Conservation (phyloP, 2,113 vertebrate species). For the Prolemur simus region DNA sequence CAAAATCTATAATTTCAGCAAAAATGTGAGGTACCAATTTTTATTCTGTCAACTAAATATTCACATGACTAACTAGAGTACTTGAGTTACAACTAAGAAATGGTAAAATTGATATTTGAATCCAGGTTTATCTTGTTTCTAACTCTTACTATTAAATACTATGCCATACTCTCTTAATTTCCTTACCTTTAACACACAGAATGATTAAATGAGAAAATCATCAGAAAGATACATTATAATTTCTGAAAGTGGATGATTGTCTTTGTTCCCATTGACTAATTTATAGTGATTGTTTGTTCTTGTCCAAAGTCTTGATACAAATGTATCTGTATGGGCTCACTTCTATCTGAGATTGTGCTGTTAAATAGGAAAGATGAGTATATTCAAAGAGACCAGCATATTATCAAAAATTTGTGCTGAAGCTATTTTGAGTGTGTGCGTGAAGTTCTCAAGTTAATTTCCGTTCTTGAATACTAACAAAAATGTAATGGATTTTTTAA, state of each 20-base stretch:
- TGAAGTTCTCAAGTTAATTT: background rate
- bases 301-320: background rate
- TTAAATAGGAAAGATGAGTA: background rate
- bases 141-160: background rate
- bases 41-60: background rate
- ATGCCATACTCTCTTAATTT: background rate
- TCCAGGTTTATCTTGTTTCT: background rate
- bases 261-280: background rate
- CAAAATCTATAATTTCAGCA: background rate
- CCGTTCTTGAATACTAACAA: background rate
- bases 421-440: background rate
- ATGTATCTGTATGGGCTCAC: background rate
- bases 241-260: background rate
- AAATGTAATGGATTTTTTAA: background rate
- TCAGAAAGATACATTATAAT: background rate
- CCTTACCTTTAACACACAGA: background rate
- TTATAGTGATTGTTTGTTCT: background rate
- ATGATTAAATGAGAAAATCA: background rate
- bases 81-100: background rate
- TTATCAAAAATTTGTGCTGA: background rate
- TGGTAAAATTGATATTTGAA: background rate
- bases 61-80: background rate
- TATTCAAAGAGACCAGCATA: background rate
- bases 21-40: background rate
- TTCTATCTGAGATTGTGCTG: background rate